Conservation (phyloP, 2,113 vertebrate genomes). For the Excalfactoria chinensis region DNA sequence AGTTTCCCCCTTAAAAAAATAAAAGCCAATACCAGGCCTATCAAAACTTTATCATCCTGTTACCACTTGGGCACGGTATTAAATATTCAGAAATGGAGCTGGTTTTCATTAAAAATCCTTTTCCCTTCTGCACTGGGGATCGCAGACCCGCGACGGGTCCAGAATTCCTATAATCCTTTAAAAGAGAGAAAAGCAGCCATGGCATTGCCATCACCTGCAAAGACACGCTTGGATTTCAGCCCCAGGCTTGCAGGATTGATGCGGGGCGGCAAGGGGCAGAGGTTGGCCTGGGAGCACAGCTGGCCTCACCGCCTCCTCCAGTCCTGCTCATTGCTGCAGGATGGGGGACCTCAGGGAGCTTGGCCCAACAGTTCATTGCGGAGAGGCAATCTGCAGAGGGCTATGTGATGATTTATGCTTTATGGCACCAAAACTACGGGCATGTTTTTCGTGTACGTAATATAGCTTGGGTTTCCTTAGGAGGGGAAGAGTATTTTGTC, state of each 20-base stretch:
- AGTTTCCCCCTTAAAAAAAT: slow-evolving; percentile 68
- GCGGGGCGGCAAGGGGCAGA: slow-evolving; percentile 23
- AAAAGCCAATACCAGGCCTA: slow-evolving; percentile 61
- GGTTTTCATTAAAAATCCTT: slow-evolving; percentile 73
- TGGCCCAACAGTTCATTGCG: background rate
- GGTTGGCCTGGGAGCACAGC: rapidly evolving
- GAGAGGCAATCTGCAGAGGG: slow-evolving; percentile 31
- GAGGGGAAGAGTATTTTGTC: slow-evolving; percentile 23
- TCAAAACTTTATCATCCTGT: slow-evolving; percentile 70
- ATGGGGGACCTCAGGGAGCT: background rate
- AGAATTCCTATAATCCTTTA: background rate
- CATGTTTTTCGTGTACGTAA: background rate
- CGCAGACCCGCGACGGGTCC: background rate
- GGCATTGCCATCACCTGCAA: background rate
- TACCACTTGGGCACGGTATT: slow-evolving; percentile 51
- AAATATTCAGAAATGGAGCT: slow-evolving; percentile 57
- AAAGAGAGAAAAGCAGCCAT: background rate
- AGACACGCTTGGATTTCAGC: background rate
- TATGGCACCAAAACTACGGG: slow-evolving; percentile 42
- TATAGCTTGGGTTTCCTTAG: background rate
- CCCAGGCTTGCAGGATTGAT: background rate
- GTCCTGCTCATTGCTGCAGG: background rate
- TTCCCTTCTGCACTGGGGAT: slow-evolving; percentile 2
- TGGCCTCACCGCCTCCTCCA: background rate
- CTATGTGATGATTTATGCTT: slow-evolving; percentile 55